Conservation (phyloP, 1,140 invertebrate genomes). For the Elysia chlorotica region DNA sequence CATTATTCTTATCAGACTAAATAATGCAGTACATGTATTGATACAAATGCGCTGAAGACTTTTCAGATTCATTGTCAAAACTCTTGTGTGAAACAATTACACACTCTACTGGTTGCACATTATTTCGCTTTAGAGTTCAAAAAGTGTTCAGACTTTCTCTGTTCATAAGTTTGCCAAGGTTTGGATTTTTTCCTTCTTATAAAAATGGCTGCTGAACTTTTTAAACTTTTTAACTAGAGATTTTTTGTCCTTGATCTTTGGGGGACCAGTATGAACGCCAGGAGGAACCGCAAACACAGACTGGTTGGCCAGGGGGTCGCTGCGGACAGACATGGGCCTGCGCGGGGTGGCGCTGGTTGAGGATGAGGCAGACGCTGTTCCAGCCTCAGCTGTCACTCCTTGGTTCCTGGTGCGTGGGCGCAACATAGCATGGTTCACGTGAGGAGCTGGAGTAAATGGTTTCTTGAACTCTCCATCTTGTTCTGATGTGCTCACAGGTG, state of each 20-base stretch:
- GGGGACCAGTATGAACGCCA: slow-evolving; percentile 18
- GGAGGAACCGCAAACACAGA: slow-evolving; percentile 5
- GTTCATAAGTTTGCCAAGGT: slow-evolving; percentile 50
- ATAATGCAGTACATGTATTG: no score
- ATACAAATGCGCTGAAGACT: no score
- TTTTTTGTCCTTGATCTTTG: slow-evolving; percentile 49
- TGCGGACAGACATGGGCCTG: slow-evolving; percentile 25
- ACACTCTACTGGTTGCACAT: no score
- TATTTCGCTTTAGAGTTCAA: no score
- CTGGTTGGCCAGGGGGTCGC: slow-evolving; percentile 21
- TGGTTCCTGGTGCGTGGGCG: background rate
- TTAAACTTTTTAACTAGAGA: slow-evolving; percentile 49
- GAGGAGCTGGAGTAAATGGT: slow-evolving; percentile 34
- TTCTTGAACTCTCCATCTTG: slow-evolving; percentile 40
- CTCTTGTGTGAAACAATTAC: no score
- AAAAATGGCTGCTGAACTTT: slow-evolving; percentile 48
- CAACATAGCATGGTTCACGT: background rate
- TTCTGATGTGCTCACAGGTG: no score
- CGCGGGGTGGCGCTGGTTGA: slow-evolving; percentile 27
- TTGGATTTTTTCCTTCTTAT: slow-evolving; percentile 41
- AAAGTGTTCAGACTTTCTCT: no score
- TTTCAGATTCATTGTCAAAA: no score
- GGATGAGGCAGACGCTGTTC: no score
- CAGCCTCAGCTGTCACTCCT: background rate
- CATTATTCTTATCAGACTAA: no score